Evolutionary conservation across 2,888 invertebrate genomes (phyloP), one percentile per base, ranked within the genome.

Genomic region (Euplagia quadripunctaria): DNA sequence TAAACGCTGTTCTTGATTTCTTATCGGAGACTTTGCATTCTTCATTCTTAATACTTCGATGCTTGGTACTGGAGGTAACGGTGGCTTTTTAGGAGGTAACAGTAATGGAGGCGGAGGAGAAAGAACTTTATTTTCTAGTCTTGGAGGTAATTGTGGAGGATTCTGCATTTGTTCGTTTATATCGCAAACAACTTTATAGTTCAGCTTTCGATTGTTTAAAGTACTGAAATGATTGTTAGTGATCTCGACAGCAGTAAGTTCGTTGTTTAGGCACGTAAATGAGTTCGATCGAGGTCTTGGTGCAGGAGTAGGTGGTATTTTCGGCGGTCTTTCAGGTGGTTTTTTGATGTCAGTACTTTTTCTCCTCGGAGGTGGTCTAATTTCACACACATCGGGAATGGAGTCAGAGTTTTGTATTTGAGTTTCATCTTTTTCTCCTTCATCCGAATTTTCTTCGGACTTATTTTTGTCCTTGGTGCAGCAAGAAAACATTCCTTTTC

Each of bases 401-500:
- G 94, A 94, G 76, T 94, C 93, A 0, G 93, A 96, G 74, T 91
- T 94, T 74, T 94, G 93, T 75, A 93, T 85, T 31, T 90, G 90
- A 31, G 88, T 84, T 75, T 95, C 93, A 52, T 90, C 87, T 81
- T 93, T 93, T 75, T 93, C 94, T 51, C 89, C 87, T 87, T 96
- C 92, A 61, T 96, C 96, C 20, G 93, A 91, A 77, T 89, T 96
- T 72, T 96, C 96, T 66, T 96, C 96, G 63, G 91, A 96, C 89
- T 90, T 96, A 86, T 92, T 96, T 91, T 93, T 96, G 83, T 96
- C 96, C 92, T 96, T 97, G 72, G 97, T 97, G 86, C 97, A 97
- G 87, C 97, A 97, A 4, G 97, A 97, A 88, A 97, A 97, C 89
- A 97, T 96, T 72, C 97, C 97, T 93, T 97, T 97, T 64, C 97